phyloP scores from a whole-genome alignment of 2,888 invertebrate species.

The Argynnis bischoffii region DNA sequence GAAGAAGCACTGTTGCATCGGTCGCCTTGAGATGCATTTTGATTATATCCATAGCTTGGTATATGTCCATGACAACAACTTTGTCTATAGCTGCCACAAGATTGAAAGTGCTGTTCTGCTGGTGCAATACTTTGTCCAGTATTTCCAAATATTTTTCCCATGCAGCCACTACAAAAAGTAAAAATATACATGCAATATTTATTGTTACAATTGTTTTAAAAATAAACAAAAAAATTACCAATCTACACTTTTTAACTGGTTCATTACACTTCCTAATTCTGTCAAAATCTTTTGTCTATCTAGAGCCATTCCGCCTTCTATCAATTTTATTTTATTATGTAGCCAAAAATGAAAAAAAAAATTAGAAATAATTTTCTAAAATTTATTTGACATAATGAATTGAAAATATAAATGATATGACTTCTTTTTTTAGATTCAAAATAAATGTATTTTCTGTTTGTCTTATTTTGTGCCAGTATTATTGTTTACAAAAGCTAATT shows the following conservation, averaged over 20 bases:
- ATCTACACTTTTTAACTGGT: constrained; percentile 72
- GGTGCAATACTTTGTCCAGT: constrained; percentile 40
- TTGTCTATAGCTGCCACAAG: constrained; percentile 50
- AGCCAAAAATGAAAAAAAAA: constrained; percentile 18
- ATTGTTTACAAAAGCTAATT: too few species aligned
- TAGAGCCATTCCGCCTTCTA: constrained; percentile 58
- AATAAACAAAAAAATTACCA: constrained; percentile 55
- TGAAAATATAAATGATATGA: constrained; percentile 2
- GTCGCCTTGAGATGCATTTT: constrained; percentile 49
- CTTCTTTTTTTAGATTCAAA: constrained; percentile 4
- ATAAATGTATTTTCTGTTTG: not conserved
- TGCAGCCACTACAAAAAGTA: constrained; percentile 66
- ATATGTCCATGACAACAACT: constrained; percentile 52
- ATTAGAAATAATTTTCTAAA: constrained; percentile 16
- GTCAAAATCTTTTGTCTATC: constrained; percentile 70
- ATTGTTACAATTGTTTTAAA: not conserved
- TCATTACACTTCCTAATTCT: constrained; percentile 74
- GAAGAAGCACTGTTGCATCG: constrained; percentile 42
- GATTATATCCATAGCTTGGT: constrained; percentile 44
- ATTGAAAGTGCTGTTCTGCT: constrained; percentile 35
- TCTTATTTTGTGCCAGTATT: constrained; percentile 15
- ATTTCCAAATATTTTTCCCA: constrained; percentile 70
- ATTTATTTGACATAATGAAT: constrained; percentile 4
- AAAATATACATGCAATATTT: not conserved
- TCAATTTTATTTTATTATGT: constrained; percentile 25